Base-by-base conservation (phyloP, 2,888 invertebrate species). In the Cenopis cana region DNA sequence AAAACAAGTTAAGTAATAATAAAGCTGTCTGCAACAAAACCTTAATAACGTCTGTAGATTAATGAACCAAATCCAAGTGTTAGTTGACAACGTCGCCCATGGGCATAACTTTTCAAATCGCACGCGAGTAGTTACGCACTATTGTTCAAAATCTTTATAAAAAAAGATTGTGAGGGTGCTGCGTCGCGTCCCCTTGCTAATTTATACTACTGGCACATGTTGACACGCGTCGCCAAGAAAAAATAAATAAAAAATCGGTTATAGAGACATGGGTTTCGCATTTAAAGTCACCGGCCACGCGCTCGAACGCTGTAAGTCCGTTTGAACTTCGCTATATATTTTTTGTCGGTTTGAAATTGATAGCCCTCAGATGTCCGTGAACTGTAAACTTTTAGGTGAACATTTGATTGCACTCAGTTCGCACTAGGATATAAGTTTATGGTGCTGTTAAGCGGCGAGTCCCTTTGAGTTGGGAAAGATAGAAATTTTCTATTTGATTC, bases 111-210 rank as follows among this genome's bases (percentile, higher is more conserved):
- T 90, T 85, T 87, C 84, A 89, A 87, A 87, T 89, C 88, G 83
- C 89, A 89, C 88, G 86, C 88, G 82, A 86, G 84, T 93, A 91
- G 93, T 93, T 92, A 91, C 83, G 84, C 75, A 77, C 89, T 84
- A 92, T 93, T 93, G 93, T 93, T 93, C 87, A 83, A 89, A 84
- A 86, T 88, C 85, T 89, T 90, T 89, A 87, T 89, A 89, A 91
- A 89, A 91, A 89, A 91, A 85, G 76, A 86, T 85, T 81, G 90
- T 89, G 87, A 91, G 93, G 93, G 93, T 87, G 88, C 86, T 82
- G 79, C 83, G 85, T 4, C 24, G n/a, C n/a, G n/a, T 84, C 87
- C 93, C 93, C 91, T 85, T 87, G 92, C 91, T 93, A 93, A 93
- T 93, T 93, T 93, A 87, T 84, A 91, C 88, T 86, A 80, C 85